Evolutionary conservation across 2,797 vertebrate genomes (phyloP), one percentile per base, ranked within the genome.

Genomic region (Champsocephalus esox): DNA sequence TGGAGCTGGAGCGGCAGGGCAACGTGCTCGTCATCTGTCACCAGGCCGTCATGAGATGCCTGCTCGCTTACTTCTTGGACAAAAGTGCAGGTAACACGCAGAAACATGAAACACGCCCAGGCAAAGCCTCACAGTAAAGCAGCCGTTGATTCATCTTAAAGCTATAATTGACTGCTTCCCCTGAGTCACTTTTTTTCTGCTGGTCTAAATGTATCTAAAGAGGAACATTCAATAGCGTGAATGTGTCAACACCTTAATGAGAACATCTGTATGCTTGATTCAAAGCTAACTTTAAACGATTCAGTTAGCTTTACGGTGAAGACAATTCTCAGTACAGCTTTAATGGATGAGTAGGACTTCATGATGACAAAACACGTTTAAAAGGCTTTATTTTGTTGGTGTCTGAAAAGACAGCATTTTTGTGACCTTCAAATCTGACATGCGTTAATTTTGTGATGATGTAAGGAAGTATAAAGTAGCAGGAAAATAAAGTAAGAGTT

Each of bases 1-100:
- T 99, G 98, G 98, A 99, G 91, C 93, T 99, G 78, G 98, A 99
- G 74, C 93, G 98, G 0, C 98, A 99, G 80, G 98, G 97, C 72
- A 98, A 97, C 0, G 96, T 99, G 76, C 92, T 99, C 3, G 98
- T 99, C 43, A 96, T 99, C 92, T 96, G 96, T 85, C 98, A 99
- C 88, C 98, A 99, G 92, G 98, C 98, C 0, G 97, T 98, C 69
- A 98, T 98, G 97, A 96, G 98, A 80, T 99, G 98, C 70, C 93
- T 99, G 19, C 94, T 99, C 44, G 98, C 98, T 72, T 99, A 98
- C 90, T 99, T 99, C 90, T 93, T 99, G 84, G 97, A 99, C 93
- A 98, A 98, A 81, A 96, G 94, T 0, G 98, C 98, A 95, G 97
- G 98, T 99, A 58, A 75, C 28, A 9, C 44, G 63, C 41, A 51